Evolutionary conservation across 2,888 invertebrate genomes (phyloP), one percentile per base, ranked within the genome.

Genomic region (Dasypolia templi): DNA sequence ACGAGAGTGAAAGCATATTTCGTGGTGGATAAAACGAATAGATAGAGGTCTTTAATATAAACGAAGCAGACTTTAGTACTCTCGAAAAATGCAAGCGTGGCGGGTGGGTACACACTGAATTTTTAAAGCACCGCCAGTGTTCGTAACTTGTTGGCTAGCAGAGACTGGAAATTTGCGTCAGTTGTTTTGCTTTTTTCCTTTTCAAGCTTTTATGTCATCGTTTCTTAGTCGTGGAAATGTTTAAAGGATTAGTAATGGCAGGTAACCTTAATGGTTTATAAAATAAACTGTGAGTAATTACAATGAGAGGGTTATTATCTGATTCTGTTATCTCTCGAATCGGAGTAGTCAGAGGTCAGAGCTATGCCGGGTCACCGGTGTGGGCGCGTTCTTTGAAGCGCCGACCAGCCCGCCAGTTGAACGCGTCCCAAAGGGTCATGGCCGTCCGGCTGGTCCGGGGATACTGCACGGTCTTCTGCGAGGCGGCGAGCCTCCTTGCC

Each of bases 41-140:
- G 95, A 95, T 95, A 95, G 95, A 95, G 95, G 94, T 95, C 95
- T 95, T 95, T 95, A 95, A 95, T 95, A 95, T 95, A 95, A 95
- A 95, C 95, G 95, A 95, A 95, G 95, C 94, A 94, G 95, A 93
- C 95, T 95, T 95, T 95, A 95, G 95, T 95, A 95, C 94, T 94
- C 94, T 95, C 95, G 92, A 95, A 95, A 95, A 95, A 94, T 95
- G 95, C 94, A 95, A 93, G 93, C 93, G 88, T 89, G 89, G 91
- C 92, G 93, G 91, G 90, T 90, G 92, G 92, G 92, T 92, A 94
- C 93, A 92, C 89, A 89, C 90, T 95, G 95, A 95, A 95, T 95
- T 94, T 95, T 95, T 95, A 93, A 95, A 92, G 89, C 87, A 84
- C 70, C 89, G 89, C 88, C 89, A 81, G 88, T 89, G 92, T 91